Conservation (phyloP, 2,113 vertebrate species). For the Calypte anna region DNA sequence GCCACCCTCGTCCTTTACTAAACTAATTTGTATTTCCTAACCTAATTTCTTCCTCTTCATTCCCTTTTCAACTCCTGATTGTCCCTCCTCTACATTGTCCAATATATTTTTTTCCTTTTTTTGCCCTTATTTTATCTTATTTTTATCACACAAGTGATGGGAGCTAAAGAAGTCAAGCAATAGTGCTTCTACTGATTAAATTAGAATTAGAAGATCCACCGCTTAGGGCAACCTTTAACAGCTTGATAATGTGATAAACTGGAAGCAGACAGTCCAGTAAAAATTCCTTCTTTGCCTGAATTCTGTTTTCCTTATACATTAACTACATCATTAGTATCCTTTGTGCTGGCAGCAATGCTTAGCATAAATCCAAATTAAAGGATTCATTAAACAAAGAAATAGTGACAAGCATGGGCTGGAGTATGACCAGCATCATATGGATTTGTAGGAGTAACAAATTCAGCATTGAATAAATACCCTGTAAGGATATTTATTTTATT, state of each 20-base stretch:
- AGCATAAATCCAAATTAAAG: constrained; percentile 18
- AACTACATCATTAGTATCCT: constrained; percentile 13
- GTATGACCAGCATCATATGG: neutral
- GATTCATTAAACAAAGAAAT: neutral
- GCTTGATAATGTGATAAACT: constrained; percentile 60
- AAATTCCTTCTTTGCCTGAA: constrained; percentile 23
- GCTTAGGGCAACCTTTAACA: constrained; percentile 45
- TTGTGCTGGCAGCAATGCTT: constrained; percentile 3
- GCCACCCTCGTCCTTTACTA: neutral
- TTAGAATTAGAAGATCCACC: constrained; percentile 15
- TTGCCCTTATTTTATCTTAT: neutral
- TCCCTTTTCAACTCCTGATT: neutral
- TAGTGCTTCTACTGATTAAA: constrained; percentile 6
- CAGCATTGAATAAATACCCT: neutral
- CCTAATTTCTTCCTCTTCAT: neutral
- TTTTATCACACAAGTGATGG: neutral
- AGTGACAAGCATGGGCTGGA: neutral
- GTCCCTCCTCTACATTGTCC: neutral
- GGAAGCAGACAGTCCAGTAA: constrained; percentile 44
- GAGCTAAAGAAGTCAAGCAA: neutral
- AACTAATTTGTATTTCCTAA: neutral
- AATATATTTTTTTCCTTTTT: neutral
- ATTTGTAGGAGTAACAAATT: neutral
- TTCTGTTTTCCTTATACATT: neutral
- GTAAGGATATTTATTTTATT: neutral